Base-by-base conservation (phyloP, 2,113 vertebrate genomes). In the Lates calcarifer region DNA sequence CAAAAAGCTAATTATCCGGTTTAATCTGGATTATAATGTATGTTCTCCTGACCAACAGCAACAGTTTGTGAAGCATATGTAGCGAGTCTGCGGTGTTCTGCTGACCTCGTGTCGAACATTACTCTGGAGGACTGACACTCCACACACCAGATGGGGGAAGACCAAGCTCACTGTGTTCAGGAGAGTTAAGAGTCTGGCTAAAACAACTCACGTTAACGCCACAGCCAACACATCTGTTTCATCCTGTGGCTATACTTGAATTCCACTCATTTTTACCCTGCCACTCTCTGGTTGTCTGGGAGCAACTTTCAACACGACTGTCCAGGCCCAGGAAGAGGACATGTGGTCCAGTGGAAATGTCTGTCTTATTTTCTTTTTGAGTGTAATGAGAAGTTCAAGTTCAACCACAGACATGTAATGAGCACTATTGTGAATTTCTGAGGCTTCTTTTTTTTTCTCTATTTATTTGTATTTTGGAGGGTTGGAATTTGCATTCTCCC, bases 1-100 rank as follows among this genome's bases (percentile, higher is more conserved):
- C 88, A 90, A 94, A 93, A 92, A 92, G 90, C 82, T 93, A 94
- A 95, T 95, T 94, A 93, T 90, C 83, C 82, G 61, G 81, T 90
- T 89, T 95, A 91, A 95, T 94, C 89, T 90, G 90, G 90, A 95
- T 92, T 93, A 91, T 90, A 93, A 90, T 90, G 88, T 79, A 83
- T 88, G 88, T 83, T 83, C 76, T 84, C 73, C 81, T 79, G 86
- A 93, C 86, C 91, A 76, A 74, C 85, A 77, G 91, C 91, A 93
- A 92, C 93, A 93, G 90, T 93, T 92, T 89, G 87, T 35, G 35
- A 79, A 93, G 73, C 83, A 89, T 91, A 92, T 93, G 91, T 62
- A 86, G 66, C 67, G 31, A 89, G 90, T 86, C 81, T 33, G 83
- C 4, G 37, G 90, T 60, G 58, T 70, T 87, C 80, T 62, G 84